Percentiles rank a stretch among this genome's conserved stretches.
These are phyloP conservation scores for Euura saliciscinereae DNA, from an alignment of 1,140 invertebrate species.

Conservation along the genomic window DNA sequence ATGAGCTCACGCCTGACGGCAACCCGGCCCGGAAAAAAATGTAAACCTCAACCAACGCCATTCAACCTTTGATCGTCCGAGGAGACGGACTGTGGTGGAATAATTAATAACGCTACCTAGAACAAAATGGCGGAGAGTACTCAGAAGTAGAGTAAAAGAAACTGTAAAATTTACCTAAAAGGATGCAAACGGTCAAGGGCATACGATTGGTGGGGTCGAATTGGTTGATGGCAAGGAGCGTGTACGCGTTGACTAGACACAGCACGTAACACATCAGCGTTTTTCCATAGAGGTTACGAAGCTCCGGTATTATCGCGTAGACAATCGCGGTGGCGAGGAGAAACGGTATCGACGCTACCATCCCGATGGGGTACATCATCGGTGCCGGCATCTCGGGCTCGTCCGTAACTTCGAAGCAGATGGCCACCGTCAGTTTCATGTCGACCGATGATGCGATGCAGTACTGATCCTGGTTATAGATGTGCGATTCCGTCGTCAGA, in stretches of 20 bases:
- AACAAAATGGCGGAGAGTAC: no score
- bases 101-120: no score
- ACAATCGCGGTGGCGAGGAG: conserved; percentile 69
- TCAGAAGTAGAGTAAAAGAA: no score
- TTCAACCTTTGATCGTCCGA: no score
- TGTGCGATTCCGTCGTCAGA: neutral
- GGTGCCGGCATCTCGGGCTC: neutral
- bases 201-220: conserved; percentile 31
- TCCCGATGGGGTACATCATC: conserved; percentile 42
- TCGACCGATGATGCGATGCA: conserved; percentile 26
- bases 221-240: conserved; percentile 61
- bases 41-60: no score
- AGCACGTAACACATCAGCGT: conserved; percentile 69
- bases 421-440: neutral
- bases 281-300: conserved; percentile 70
- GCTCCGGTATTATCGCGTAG: conserved; percentile 68
- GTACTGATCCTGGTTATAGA: conserved; percentile 20
- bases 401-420: conserved; percentile 16
- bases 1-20: no score
- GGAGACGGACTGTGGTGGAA: no score
- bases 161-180: conserved; percentile 13
- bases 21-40: no score
- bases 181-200: conserved; percentile 13
- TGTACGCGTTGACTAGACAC: conserved; percentile 64
- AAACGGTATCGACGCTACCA: conserved; percentile 70